Percentiles rank a stretch among this genome's conserved stretches.
Evolutionary conservation across 2,888 invertebrate genomes (phyloP).

Genomic region (Acanthosepion pharaonis): DNA sequence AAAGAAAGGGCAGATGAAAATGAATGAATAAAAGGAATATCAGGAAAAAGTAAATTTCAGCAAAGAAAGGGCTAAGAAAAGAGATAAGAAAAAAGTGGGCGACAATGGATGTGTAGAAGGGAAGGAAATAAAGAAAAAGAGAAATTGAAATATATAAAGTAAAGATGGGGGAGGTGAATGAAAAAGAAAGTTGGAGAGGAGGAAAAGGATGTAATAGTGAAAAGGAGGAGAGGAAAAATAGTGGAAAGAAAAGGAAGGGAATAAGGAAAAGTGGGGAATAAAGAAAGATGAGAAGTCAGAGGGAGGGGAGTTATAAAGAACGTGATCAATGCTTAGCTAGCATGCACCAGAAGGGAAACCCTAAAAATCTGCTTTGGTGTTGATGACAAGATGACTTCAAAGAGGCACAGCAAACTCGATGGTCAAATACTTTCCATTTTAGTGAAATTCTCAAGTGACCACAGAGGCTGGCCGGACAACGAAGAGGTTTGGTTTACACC

Average conservation of each 20-base stretch:
- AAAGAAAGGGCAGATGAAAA: too few relatives aligned
- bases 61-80: too few relatives aligned
- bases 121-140: background rate
- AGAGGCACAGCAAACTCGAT: background rate
- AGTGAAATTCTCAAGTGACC: background rate
- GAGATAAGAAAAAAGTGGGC: too few relatives aligned
- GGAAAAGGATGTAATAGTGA: background rate
- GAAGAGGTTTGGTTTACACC: background rate
- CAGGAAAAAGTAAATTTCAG: too few relatives aligned
- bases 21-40: too few relatives aligned
- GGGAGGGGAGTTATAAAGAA: background rate
- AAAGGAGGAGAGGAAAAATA: background rate
- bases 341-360: background rate
- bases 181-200: background rate
- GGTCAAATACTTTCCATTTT: conserved; percentile 15
- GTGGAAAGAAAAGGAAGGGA: too few relatives aligned
- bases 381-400: conserved; percentile 4
- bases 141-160: background rate
- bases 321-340: background rate
- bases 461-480: background rate
- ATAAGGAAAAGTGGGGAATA: background rate
- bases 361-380: background rate
- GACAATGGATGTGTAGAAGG: too few relatives aligned
- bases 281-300: background rate
- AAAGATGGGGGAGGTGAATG: background rate